phyloP scores from a whole-genome alignment of 2,797 vertebrate species.

The Platalea minor region DNA sequence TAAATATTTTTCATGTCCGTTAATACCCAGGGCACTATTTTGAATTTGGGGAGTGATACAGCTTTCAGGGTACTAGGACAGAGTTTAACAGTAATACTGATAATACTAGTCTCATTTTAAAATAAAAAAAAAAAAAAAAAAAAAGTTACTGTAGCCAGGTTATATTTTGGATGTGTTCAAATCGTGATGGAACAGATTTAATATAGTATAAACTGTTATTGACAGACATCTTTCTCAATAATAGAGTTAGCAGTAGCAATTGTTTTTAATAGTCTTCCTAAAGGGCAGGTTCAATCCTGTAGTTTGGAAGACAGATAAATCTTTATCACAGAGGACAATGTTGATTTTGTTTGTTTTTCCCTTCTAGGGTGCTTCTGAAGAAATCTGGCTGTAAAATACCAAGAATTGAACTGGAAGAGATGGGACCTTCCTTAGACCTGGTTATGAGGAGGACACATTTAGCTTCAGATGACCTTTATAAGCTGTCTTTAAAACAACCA shows the following conservation, averaged over 20 bases:
- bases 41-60: background rate
- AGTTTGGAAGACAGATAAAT: background rate
- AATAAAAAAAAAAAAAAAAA: too few species aligned
- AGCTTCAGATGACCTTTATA: conserved; percentile 94
- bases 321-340: background rate
- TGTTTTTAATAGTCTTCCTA: background rate
- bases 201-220: background rate
- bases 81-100: background rate
- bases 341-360: background rate
- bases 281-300: too few species aligned
- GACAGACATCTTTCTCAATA: background rate
- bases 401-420: conserved; percentile 93
- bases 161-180: background rate
- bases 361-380: conserved; percentile 84
- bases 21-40: background rate
- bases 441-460: conserved; percentile 88
- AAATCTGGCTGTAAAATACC: conserved; percentile 95
- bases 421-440: conserved; percentile 91
- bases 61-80: background rate
- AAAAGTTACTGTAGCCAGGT: background rate
- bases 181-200: background rate
- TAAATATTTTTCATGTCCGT: background rate
- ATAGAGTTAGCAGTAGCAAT: background rate
- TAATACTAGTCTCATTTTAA: background rate
- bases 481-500: conserved; percentile 84